These are phyloP conservation scores for Melierax canorus DNA, from an alignment of 2,113 vertebrate species.

Conservation along the genomic window DNA sequence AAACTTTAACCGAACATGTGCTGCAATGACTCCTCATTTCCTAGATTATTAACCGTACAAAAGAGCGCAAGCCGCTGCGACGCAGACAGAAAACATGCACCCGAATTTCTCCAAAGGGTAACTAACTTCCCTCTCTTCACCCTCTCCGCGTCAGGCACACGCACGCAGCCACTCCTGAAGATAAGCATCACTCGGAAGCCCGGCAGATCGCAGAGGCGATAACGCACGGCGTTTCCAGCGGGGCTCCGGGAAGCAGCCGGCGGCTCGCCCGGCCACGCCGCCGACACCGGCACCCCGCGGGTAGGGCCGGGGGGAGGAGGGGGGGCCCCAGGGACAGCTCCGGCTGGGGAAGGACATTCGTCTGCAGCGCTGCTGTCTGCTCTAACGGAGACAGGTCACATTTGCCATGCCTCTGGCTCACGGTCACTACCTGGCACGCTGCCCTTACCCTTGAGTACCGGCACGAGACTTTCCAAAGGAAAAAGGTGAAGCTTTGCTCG, in stretches of 20 bases:
- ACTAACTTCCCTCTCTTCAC: background rate
- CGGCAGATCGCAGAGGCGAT: background rate
- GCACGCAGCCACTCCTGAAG: background rate
- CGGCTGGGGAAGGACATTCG: too few relatives aligned
- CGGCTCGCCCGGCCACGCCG: background rate
- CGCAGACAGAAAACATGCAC: background rate
- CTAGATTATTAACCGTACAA: background rate
- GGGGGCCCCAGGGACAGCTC: background rate
- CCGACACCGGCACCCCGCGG: background rate
- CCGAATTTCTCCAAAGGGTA: background rate
- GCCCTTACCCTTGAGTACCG: background rate
- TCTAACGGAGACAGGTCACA: rapidly evolving
- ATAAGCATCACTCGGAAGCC: background rate
- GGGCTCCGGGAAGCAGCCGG: background rate
- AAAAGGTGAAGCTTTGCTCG: background rate
- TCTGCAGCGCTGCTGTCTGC: background rate
- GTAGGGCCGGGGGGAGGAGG: background rate
- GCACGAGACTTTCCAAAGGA: background rate
- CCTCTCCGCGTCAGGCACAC: background rate
- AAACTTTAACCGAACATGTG: background rate
- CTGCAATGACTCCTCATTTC: background rate
- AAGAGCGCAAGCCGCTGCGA: background rate
- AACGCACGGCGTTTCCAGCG: background rate
- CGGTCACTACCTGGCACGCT: background rate
- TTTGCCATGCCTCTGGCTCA: background rate